Base-by-base conservation (phyloP, 2,113 vertebrate genomes). In the Nycticorax nycticorax region DNA sequence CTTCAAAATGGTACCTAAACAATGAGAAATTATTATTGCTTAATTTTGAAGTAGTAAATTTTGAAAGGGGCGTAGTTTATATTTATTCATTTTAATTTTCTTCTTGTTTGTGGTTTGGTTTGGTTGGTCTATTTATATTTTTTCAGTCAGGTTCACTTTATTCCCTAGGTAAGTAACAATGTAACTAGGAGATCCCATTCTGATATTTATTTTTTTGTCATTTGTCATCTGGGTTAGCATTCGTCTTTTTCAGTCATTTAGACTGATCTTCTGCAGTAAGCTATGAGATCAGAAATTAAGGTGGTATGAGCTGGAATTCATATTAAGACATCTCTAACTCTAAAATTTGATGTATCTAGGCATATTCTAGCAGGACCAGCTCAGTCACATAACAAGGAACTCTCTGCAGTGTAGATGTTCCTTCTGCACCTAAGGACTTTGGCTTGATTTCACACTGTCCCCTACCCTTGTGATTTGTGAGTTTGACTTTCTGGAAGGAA, bases 91-190 rank as follows among this genome's bases (percentile, higher is more conserved):
- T 72, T 72, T 52, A 45, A 45, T 52, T 79, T 72, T 8, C 28
- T 50, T 64, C 52, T 85, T 73, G 6, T 57, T 66, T 52, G 37
- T 41, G 8, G 7, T 27, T 45, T 26, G 11, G 4, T 5, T 43
- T 32, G 16, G 1, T 57, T 14, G 7, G 0, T 1, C 9, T 37
- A n/a, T 73, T 52, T 16, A 4, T 14, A 4, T 37, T 57, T 48
- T 47, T 43, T 33, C 43, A 35, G 9, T 59, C 28, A 59, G 5
- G 8, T 33, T 83, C 43, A 39, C 16, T 77, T 66, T 24, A 48
- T 60, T 59, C 24, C 15, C 37, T 23, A 66, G 15, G 27, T 27
- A n/a, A 66, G 32, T 66, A 52, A 57, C 19, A 57, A 37, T 45
- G 23, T 19, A 79, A 43, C 22, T 33, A 24, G 28, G 52, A 85